phyloP scores from a whole-genome alignment of 2,888 invertebrate genomes.

The Omphaloscelis lunosa region DNA sequence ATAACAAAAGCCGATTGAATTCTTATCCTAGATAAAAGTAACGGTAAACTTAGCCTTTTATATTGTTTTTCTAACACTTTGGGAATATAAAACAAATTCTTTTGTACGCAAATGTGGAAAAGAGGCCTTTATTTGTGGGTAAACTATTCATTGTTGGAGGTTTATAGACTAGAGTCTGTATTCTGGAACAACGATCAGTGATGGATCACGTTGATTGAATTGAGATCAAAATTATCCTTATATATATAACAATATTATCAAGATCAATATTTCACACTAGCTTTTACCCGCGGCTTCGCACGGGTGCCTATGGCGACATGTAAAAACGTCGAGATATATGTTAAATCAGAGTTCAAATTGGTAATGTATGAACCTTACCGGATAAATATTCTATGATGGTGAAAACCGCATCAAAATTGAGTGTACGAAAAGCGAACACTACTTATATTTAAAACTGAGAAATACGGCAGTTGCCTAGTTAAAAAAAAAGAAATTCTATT shows the following conservation, averaged over 20 bases:
- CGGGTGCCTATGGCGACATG: neutral
- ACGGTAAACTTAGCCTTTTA: constrained; percentile 8
- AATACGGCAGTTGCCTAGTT: no score
- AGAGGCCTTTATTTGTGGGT: constrained; percentile 8
- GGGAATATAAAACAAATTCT: constrained; percentile 13
- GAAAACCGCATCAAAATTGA: no score
- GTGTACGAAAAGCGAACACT: no score
- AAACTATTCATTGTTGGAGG: neutral
- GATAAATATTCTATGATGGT: no score
- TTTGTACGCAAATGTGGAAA: constrained; percentile 24
- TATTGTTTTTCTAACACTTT: constrained; percentile 32
- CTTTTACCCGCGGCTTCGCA: neutral
- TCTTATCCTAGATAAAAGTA: constrained; percentile 23
- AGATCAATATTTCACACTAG: neutral
- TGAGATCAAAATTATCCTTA: neutral
- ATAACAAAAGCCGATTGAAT: constrained; percentile 41
- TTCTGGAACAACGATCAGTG: neutral
- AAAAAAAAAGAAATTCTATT: no score
- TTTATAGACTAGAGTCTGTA: neutral
- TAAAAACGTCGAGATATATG: neutral
- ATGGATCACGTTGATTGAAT: neutral
- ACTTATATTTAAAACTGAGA: no score
- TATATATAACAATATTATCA: no score
- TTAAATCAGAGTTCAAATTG: neutral
- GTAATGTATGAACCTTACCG: neutral